Conservation (phyloP, 2,888 invertebrate species). For the Ctenicera cuprea region DNA sequence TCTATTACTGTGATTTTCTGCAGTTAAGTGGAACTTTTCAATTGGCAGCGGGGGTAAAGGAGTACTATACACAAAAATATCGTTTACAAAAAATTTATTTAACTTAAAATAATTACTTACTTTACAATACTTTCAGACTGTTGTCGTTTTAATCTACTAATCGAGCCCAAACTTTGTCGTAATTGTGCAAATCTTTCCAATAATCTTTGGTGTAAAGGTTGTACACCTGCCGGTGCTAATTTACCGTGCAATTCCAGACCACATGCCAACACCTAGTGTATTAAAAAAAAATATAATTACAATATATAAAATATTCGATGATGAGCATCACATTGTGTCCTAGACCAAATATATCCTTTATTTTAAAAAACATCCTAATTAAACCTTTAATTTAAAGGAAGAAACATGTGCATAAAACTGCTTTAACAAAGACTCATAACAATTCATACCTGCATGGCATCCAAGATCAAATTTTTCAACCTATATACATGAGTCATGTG, state of each 20-base stretch:
- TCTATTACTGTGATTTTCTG: slow-evolving; percentile 68
- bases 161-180: slow-evolving; percentile 84
- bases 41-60: slow-evolving; percentile 88
- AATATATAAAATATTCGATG: too few species aligned
- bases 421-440: too few species aligned
- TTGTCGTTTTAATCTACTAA: slow-evolving; percentile 79
- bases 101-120: slow-evolving; percentile 78
- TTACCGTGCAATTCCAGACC: slow-evolving; percentile 90
- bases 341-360: too few species aligned
- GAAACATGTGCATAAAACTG: too few species aligned
- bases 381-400: too few species aligned
- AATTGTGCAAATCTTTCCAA: slow-evolving; percentile 91
- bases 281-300: too few species aligned
- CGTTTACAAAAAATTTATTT: neutral
- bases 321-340: too few species aligned
- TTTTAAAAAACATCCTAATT: too few species aligned
- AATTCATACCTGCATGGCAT: slow-evolving; percentile 80
- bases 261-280: slow-evolving; percentile 79
- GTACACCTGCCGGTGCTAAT: slow-evolving; percentile 91
- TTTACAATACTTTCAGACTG: slow-evolving; percentile 89
- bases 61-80: slow-evolving; percentile 75
- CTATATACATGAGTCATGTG: slow-evolving; percentile 76
- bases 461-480: slow-evolving; percentile 82
- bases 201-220: slow-evolving; percentile 92
- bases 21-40: slow-evolving; percentile 74